Conservation (phyloP, 2,797 vertebrate genomes). For the Brotula barbata region DNA sequence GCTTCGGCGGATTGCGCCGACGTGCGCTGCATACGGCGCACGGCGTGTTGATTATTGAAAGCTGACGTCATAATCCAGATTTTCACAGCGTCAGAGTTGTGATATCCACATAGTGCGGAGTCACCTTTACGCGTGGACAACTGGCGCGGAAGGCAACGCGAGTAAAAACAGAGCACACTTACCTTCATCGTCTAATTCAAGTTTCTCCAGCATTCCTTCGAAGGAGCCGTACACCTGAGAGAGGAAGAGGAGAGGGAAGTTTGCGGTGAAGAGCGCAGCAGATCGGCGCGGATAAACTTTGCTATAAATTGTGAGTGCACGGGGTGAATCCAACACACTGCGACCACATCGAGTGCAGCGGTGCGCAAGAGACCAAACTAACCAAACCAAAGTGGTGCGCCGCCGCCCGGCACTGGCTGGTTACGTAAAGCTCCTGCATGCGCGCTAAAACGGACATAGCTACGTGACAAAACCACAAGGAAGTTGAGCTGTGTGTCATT, state of each 20-base stretch:
- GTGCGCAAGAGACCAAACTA: slow-evolving; percentile 28
- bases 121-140: slow-evolving; percentile 6
- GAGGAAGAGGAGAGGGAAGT: slow-evolving; percentile 22
- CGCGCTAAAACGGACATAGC: slow-evolving; percentile 29
- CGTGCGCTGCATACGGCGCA: slow-evolving; percentile 6
- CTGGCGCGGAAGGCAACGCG: not conserved
- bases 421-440: not conserved
- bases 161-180: slow-evolving; percentile 32
- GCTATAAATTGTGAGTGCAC: slow-evolving; percentile 47
- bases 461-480: slow-evolving; percentile 7
- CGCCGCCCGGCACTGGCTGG: slow-evolving; percentile 12
- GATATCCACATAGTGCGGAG: not conserved
- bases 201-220: slow-evolving; percentile 85
- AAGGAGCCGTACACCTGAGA: slow-evolving; percentile 73
- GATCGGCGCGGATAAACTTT: slow-evolving; percentile 62
- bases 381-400: not conserved
- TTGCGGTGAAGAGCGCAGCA: slow-evolving; percentile 21
- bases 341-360: slow-evolving; percentile 10
- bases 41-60: not conserved
- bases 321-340: slow-evolving; percentile 31
- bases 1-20: slow-evolving; percentile 1
- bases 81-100: not conserved
- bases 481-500: slow-evolving; percentile 51
- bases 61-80: not conserved
- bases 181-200: slow-evolving; percentile 82